These are phyloP conservation scores for Pentalonia nigronervosa DNA, from an alignment of 1,140 invertebrate genomes.

Conservation along the genomic window DNA sequence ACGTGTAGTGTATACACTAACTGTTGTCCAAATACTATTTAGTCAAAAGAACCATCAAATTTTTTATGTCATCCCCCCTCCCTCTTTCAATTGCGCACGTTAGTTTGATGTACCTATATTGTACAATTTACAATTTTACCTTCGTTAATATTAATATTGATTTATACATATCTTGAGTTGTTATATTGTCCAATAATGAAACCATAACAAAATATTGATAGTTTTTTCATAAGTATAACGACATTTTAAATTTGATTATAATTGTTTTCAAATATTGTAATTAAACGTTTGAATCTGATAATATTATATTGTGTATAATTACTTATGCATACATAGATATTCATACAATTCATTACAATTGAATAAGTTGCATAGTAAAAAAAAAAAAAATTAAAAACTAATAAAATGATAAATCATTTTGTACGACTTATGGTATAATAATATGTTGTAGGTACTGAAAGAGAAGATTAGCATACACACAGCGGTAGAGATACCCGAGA, in stretches of 20 bases:
- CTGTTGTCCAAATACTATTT: not conserved
- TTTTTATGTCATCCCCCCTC: not conserved
- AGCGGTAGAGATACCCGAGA: not conserved
- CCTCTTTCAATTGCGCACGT: too few relatives aligned
- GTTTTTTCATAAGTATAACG: not conserved
- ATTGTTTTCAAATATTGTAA: not conserved
- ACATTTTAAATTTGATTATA: not conserved
- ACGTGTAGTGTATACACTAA: not conserved
- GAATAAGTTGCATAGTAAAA: not conserved
- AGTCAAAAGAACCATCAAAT: not conserved
- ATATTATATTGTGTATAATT: too few relatives aligned
- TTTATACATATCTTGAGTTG: not conserved
- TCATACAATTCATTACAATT: not conserved
- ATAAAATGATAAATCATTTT: slow-evolving; percentile 8
- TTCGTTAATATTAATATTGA: too few relatives aligned
- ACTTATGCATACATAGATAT: too few relatives aligned
- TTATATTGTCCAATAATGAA: not conserved
- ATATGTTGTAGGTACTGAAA: not conserved
- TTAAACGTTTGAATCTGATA: not conserved
- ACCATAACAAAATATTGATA: not conserved
- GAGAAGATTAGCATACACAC: not conserved
- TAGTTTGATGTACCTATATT: too few relatives aligned
- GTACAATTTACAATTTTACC: too few relatives aligned
- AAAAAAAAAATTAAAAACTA: slow-evolving; percentile 11
- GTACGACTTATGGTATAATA: not conserved